Evolutionary conservation across 1,140 invertebrate species (phyloP).

Genomic region (Dendroctonus valens): DNA sequence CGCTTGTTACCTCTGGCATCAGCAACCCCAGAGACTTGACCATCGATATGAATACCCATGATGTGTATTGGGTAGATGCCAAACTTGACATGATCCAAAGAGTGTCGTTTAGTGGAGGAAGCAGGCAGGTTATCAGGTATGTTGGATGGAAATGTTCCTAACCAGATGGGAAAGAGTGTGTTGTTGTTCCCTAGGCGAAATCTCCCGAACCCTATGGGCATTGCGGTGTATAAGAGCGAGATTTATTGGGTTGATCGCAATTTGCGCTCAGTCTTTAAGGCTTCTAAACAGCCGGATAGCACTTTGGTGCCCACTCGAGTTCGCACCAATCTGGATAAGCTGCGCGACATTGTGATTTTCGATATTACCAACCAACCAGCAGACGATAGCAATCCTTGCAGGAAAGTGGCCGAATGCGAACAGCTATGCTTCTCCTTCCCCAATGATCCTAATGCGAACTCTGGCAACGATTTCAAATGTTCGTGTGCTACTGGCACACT

Average conservation of each 20-base stretch:
- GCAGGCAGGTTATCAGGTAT: conserved; percentile 69
- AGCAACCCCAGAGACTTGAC: conserved; percentile 89
- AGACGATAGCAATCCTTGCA: conserved; percentile 78
- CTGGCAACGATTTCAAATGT: conserved; percentile 59
- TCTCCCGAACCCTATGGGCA: conserved; percentile 92
- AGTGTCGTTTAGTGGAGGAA: conserved; percentile 76
- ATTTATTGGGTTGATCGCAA: conserved; percentile 98
- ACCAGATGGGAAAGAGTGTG: not conserved
- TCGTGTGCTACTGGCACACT: conserved; percentile 87
- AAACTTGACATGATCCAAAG: conserved; percentile 90
- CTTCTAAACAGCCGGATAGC: conserved; percentile 75
- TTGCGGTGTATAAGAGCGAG: conserved; percentile 78
- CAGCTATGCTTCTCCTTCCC: conserved; percentile 92
- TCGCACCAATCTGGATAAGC: conserved; percentile 77
- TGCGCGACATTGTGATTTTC: conserved; percentile 88
- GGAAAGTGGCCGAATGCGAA: conserved; percentile 74
- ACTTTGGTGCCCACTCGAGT: conserved; percentile 66
- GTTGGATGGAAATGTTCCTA: not conserved
- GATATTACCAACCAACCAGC: conserved; percentile 83
- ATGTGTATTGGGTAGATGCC: conserved; percentile 97
- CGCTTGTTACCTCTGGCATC: conserved; percentile 87
- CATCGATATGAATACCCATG: conserved; percentile 90
- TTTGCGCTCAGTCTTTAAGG: conserved; percentile 82
- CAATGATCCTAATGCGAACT: conserved; percentile 49
- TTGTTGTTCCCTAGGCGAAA: conserved; percentile 60